A percentile compares a stretch with the other conserved stretches of the same genome.
phyloP scores from a whole-genome alignment of 1,140 invertebrate species.

The Hypsibius dujardini region DNA sequence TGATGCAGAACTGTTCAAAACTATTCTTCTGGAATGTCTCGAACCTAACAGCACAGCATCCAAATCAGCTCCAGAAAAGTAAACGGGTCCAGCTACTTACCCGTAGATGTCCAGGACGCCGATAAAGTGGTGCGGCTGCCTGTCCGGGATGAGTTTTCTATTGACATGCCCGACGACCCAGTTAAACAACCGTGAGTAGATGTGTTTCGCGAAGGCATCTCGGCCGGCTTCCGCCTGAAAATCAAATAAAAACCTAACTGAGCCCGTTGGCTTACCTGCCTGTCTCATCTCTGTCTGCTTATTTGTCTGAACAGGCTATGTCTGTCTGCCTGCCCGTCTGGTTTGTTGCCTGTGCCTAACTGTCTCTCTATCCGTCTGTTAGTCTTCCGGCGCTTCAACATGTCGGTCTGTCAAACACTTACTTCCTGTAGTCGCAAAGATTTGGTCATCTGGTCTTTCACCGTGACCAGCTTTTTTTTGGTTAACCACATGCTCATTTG shows the following conservation, averaged over 20 bases:
- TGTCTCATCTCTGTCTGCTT: too few species aligned
- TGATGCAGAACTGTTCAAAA: slow-evolving; percentile 98
- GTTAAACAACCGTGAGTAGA: slow-evolving; percentile 81
- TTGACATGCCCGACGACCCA: slow-evolving; percentile 78
- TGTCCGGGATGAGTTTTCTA: slow-evolving; percentile 45
- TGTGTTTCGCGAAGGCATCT: slow-evolving; percentile 83
- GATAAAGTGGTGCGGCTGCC: slow-evolving; percentile 44
- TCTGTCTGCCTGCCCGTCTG: too few species aligned
- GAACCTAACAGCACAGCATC: slow-evolving; percentile 40
- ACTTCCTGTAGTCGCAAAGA: slow-evolving; percentile 49
- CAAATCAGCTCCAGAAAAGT: slow-evolving; percentile 18
- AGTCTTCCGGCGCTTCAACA: too few species aligned
- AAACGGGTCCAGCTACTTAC: slow-evolving; percentile 25
- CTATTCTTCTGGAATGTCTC: slow-evolving; percentile 95
- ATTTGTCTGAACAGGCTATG: too few species aligned
- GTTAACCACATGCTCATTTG: slow-evolving; percentile 72
- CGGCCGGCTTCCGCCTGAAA: slow-evolving; percentile 53
- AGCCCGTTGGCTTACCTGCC: too few species aligned
- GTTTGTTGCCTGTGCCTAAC: too few species aligned
- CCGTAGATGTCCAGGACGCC: slow-evolving; percentile 95
- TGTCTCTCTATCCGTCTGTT: too few species aligned
- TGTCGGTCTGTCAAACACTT: slow-evolving; percentile 17
- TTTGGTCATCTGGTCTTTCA: slow-evolving; percentile 64
- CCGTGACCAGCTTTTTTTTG: slow-evolving; percentile 63
- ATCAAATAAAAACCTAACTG: background rate